Evolutionary conservation across 2,797 vertebrate genomes (phyloP).

Genomic region (Anniella stebbinsi): DNA sequence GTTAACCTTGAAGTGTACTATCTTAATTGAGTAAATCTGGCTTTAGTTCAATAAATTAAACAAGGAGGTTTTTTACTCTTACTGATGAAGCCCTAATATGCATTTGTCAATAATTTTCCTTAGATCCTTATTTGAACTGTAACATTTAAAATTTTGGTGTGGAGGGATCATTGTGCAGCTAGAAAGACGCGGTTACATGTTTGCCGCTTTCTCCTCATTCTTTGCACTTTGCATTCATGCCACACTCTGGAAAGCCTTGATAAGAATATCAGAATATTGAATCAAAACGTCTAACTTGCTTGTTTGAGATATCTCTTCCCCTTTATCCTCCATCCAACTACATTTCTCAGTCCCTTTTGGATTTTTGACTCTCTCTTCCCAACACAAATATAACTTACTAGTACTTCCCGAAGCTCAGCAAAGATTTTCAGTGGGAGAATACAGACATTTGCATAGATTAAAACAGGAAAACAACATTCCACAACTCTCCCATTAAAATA

Average conservation of each 20-base stretch:
- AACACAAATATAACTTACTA: neutral
- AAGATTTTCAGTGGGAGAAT: constrained; percentile 68
- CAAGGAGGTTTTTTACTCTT: constrained; percentile 63
- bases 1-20: constrained; percentile 84
- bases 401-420: constrained; percentile 56
- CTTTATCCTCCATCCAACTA: constrained; percentile 41
- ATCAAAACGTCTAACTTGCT: constrained; percentile 72
- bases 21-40: constrained; percentile 84
- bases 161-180: constrained; percentile 57
- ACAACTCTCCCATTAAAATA: constrained; percentile 72
- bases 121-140: constrained; percentile 55
- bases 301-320: constrained; percentile 64
- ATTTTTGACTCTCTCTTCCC: constrained; percentile 55
- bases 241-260: constrained; percentile 77
- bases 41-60: constrained; percentile 82
- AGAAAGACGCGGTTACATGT: constrained; percentile 69
- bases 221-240: constrained; percentile 72
- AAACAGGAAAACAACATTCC: constrained; percentile 72
- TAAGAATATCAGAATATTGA: constrained; percentile 78
- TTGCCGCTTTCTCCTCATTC: constrained; percentile 74
- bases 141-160: constrained; percentile 46
- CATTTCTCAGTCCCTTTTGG: constrained; percentile 53
- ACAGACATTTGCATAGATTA: constrained; percentile 72
- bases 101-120: constrained; percentile 38
- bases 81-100: constrained; percentile 40